These are phyloP conservation scores for Papilio dardanus DNA, from an alignment of 1,140 invertebrate species.

Conservation along the genomic window DNA sequence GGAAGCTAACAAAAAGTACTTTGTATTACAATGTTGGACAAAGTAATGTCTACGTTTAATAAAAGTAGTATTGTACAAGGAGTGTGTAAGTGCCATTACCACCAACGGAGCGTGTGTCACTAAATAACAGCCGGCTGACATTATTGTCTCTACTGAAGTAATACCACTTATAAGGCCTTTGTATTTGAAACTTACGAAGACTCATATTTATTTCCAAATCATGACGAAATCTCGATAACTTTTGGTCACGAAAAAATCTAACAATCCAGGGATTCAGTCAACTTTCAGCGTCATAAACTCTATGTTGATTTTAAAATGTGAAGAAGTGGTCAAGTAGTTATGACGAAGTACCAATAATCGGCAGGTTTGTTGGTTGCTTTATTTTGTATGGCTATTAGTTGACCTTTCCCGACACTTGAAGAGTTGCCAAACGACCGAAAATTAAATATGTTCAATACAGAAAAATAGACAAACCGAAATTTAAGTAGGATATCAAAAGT, in stretches of 20 bases:
- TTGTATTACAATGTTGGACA: neutral
- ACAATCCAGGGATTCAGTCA: no score
- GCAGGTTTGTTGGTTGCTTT: neutral
- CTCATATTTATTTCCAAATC: no score
- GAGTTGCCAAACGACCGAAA: neutral
- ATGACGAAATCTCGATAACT: no score
- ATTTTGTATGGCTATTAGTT: neutral
- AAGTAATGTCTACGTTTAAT: neutral
- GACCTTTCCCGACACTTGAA: neutral
- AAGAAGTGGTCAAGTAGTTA: neutral
- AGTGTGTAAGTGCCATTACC: neutral
- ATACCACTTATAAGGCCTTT: no score
- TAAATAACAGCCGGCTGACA: neutral
- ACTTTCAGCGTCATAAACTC: no score
- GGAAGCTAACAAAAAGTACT: neutral
- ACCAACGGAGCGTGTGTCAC: neutral
- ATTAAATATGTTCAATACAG: slow-evolving; percentile 7
- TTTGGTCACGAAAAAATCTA: no score
- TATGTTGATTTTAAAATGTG: no score
- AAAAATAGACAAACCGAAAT: slow-evolving; percentile 24
- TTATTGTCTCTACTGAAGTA: no score
- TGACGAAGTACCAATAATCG: neutral
- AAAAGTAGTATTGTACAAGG: neutral
- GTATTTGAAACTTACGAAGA: no score
- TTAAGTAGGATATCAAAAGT: slow-evolving; percentile 15